These are phyloP conservation scores for Cardiocondyla obscurior DNA, from an alignment of 1,140 invertebrate genomes.

Conservation along the genomic window DNA sequence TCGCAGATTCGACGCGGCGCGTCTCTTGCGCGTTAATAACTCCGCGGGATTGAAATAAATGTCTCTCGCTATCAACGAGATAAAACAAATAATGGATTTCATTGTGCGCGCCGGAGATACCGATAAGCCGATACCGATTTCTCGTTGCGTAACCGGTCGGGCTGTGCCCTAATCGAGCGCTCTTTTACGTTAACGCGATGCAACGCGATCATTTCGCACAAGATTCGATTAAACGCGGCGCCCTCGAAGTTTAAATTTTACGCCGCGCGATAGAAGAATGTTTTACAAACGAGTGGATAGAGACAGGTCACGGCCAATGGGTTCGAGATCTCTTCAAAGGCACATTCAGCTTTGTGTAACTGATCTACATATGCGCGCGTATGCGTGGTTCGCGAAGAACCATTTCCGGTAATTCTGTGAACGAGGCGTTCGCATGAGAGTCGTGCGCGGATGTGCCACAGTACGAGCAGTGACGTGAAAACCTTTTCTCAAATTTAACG, in stretches of 20 bases:
- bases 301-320: slow-evolving; percentile 62
- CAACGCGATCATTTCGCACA: no score
- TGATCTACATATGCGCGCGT: not conserved
- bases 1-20: not conserved
- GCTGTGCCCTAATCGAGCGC: not conserved
- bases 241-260: slow-evolving; percentile 52
- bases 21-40: slow-evolving; percentile 7
- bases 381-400: not conserved
- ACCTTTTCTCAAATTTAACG: not conserved
- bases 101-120: slow-evolving; percentile 2
- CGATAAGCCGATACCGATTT: slow-evolving; percentile 27
- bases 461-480: not conserved
- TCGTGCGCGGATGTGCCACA: not conserved
- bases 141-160: not conserved
- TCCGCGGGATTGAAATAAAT: not conserved
- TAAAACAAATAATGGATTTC: slow-evolving; percentile 39
- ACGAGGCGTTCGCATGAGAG: not conserved
- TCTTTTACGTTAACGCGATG: not conserved
- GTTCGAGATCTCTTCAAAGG: slow-evolving; percentile 18
- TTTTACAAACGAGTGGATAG: slow-evolving; percentile 46
- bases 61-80: not conserved
- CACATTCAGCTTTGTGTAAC: not conserved
- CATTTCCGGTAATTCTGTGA: slow-evolving; percentile 32
- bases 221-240: no score
- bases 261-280: slow-evolving; percentile 34